These are phyloP conservation scores for Callimorpha dominula DNA, from an alignment of 2,888 invertebrate species.

Conservation along the genomic window DNA sequence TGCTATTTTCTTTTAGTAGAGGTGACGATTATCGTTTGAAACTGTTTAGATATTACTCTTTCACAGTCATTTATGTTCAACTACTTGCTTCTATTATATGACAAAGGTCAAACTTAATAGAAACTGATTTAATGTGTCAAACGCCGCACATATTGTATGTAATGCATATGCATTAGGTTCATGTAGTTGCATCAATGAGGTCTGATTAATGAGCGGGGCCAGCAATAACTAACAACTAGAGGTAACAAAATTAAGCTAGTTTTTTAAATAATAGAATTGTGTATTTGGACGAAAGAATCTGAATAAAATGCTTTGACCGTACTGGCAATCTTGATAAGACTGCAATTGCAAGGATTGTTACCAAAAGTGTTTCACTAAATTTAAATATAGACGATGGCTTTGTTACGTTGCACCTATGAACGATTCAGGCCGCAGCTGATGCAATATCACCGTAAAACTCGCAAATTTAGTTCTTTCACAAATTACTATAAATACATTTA, in stretches of 20 bases:
- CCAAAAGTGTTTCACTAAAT: neutral
- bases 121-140: neutral
- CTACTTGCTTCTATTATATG: neutral
- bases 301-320: neutral
- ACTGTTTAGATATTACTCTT: neutral
- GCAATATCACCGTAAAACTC: slow-evolving; percentile 30
- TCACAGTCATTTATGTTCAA: too few species aligned
- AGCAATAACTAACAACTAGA: neutral
- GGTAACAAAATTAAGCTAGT: neutral
- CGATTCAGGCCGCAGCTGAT: slow-evolving; percentile 38
- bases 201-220: neutral
- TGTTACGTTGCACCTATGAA: neutral
- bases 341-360: neutral
- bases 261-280: neutral
- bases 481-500: slow-evolving; percentile 10
- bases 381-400: neutral
- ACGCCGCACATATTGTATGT: neutral
- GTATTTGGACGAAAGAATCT: neutral
- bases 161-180: neutral
- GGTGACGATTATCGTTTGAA: neutral
- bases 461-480: slow-evolving; percentile 12
- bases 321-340: neutral
- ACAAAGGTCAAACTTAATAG: neutral
- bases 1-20: neutral
- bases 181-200: neutral